These are phyloP conservation scores for Hypotaenidia philippensis DNA, from an alignment of 2,797 vertebrate species.

Conservation along the genomic window DNA sequence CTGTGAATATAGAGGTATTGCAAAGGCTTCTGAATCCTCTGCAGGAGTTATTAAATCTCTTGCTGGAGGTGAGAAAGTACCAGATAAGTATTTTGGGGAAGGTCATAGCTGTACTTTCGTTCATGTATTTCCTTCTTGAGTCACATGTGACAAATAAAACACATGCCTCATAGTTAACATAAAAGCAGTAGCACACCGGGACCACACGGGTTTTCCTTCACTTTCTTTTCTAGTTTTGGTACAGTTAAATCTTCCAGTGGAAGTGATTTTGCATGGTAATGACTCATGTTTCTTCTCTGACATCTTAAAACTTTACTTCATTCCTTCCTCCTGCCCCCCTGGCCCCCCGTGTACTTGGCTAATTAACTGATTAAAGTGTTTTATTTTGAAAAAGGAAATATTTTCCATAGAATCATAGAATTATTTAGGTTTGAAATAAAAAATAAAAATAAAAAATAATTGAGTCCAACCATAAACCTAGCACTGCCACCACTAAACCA, in stretches of 20 bases:
- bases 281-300: neutral
- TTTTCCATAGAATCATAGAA: neutral
- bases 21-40: neutral
- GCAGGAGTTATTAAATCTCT: neutral
- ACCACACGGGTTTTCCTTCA: conserved; percentile 7
- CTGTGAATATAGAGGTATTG: neutral
- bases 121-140: neutral
- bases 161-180: neutral
- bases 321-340: neutral
- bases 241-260: neutral
- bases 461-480: neutral
- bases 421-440: neutral
- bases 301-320: neutral
- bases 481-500: neutral
- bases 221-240: neutral
- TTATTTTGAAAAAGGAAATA: neutral
- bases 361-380: neutral
- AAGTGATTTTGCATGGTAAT: neutral
- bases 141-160: neutral
- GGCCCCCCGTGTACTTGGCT: neutral
- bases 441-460: neutral
- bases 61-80: neutral
- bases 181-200: neutral
- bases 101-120: neutral
- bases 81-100: neutral